These are phyloP conservation scores for Bucco capensis DNA, from an alignment of 2,113 vertebrate species.

Conservation along the genomic window DNA sequence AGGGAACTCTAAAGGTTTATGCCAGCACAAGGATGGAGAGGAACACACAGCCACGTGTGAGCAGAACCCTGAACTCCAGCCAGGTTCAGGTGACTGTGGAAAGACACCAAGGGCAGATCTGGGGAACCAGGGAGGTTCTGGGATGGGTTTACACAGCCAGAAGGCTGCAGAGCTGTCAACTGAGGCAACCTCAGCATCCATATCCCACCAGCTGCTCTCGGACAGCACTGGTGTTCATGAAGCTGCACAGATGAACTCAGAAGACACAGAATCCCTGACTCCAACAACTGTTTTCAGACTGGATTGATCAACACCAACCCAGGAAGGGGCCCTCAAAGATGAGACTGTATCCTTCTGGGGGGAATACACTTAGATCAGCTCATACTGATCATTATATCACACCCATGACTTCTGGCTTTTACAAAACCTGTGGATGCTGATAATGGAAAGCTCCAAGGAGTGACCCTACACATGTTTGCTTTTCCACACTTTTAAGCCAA, in stretches of 20 bases:
- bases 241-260: neutral
- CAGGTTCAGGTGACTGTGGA: neutral
- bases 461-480: accelerated
- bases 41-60: neutral
- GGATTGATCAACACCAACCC: neutral
- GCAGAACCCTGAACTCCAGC: neutral
- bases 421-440: neutral
- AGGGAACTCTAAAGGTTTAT: neutral
- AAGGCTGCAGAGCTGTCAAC: neutral
- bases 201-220: neutral
- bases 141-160: neutral
- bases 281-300: neutral
- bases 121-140: neutral
- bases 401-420: neutral
- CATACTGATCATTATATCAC: neutral
- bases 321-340: neutral
- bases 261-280: neutral
- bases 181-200: neutral
- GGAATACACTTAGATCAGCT: neutral
- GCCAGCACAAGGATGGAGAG: neutral
- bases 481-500: neutral
- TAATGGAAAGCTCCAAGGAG: neutral
- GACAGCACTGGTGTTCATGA: neutral
- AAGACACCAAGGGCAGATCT: neutral
- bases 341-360: neutral